Evolutionary conservation across 2,797 vertebrate species (phyloP).

Genomic region (Phrynocephalus vlangalii): DNA sequence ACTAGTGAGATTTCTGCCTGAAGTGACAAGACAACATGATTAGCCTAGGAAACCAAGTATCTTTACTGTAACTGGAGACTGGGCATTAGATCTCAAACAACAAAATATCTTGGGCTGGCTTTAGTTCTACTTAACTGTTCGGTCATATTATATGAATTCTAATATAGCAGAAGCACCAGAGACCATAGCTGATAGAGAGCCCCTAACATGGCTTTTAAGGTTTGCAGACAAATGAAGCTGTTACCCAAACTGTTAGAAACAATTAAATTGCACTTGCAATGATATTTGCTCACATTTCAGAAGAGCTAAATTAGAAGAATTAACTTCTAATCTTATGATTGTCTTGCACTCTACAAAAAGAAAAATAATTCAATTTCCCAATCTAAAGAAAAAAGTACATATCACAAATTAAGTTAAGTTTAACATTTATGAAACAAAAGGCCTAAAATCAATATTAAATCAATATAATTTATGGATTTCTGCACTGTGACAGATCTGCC

Average conservation of each 20-base stretch:
- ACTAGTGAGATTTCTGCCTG: background rate
- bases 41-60: too few relatives aligned
- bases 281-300: background rate
- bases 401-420: background rate
- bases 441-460: background rate
- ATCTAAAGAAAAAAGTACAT: background rate
- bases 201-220: background rate
- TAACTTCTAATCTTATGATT: background rate
- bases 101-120: background rate
- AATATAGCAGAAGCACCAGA: background rate
- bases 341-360: background rate
- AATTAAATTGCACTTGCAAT: background rate
- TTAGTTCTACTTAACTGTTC: background rate
- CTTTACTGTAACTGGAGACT: too few relatives aligned
- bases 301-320: background rate
- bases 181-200: too few relatives aligned
- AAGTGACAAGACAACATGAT: background rate
- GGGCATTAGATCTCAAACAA: background rate
- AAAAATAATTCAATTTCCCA: background rate
- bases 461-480: background rate
- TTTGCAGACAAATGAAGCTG: background rate
- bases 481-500: background rate
- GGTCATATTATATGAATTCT: background rate
- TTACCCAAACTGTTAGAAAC: background rate
- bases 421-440: background rate